Conservation (phyloP, 2,113 vertebrate species). For the Plecotus auritus region DNA sequence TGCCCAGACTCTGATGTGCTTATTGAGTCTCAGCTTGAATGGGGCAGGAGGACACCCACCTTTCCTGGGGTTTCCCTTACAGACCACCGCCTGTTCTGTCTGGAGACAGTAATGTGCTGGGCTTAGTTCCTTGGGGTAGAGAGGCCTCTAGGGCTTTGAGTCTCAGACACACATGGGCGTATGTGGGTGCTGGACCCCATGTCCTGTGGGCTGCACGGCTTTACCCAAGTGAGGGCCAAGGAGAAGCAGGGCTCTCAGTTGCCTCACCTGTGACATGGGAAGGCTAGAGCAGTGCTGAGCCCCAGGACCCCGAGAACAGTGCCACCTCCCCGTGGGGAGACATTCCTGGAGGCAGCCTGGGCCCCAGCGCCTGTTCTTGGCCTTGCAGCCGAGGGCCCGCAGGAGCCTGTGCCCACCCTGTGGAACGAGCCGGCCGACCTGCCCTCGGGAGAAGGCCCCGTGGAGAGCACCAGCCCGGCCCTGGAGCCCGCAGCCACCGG, state of each 20-base stretch:
- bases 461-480: constrained; percentile 82
- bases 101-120: neutral
- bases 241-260: neutral
- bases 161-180: fast-evolving
- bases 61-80: neutral
- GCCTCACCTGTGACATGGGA: neutral
- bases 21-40: neutral
- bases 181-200: fast-evolving
- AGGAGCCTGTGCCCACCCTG: constrained; percentile 79
- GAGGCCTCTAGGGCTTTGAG: neutral
- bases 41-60: fast-evolving
- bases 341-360: neutral
- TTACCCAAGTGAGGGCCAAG: neutral
- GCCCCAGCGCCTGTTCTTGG: neutral
- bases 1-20: neutral
- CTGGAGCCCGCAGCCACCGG: constrained; percentile 77
- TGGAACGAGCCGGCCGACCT: constrained; percentile 90
- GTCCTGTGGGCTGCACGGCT: neutral
- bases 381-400: constrained; percentile 76
- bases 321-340: neutral
- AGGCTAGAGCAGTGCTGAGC: fast-evolving
- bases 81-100: neutral
- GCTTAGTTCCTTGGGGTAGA: neutral
- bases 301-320: neutral
- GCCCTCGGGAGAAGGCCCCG: constrained; percentile 86